Conservation (phyloP, 2,888 invertebrate genomes). For the Dryobota labecula region DNA sequence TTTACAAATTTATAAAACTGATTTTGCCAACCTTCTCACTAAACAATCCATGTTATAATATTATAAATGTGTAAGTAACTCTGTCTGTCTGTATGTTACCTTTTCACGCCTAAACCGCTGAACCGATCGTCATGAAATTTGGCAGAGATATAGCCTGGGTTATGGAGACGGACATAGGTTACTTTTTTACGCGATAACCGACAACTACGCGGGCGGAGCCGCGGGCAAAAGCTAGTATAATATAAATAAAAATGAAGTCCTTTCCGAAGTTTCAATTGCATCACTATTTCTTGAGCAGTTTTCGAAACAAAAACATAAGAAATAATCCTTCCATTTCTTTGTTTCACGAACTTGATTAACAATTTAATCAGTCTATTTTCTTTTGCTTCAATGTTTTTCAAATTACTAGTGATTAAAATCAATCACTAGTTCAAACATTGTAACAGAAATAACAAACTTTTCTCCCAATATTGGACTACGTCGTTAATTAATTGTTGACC, state of each 20-base stretch:
- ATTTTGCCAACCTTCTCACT: too few species aligned
- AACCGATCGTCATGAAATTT: too few species aligned
- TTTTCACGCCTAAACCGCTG: too few species aligned
- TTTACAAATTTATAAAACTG: too few species aligned
- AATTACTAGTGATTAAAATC: not conserved
- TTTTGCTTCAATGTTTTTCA: constrained; percentile 7
- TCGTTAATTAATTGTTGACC: not conserved
- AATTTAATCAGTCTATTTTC: not conserved
- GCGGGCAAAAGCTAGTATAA: too few species aligned
- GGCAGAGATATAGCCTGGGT: too few species aligned
- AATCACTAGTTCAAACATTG: not conserved
- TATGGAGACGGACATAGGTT: too few species aligned
- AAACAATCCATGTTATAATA: too few species aligned
- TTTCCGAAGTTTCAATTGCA: constrained; percentile 9
- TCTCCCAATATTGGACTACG: constrained; percentile 2
- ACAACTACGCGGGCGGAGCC: too few species aligned
- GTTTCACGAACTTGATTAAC: constrained; percentile 15
- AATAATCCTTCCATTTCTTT: not conserved
- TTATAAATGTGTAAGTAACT: too few species aligned
- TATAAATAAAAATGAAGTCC: not conserved
- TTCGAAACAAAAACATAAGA: constrained; percentile 10
- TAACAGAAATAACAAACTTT: not conserved
- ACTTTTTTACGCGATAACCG: too few species aligned
- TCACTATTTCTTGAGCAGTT: constrained; percentile 2
- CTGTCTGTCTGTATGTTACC: too few species aligned